Evolutionary conservation across 2,888 invertebrate species (phyloP).

Genomic region (Antitype chi): DNA sequence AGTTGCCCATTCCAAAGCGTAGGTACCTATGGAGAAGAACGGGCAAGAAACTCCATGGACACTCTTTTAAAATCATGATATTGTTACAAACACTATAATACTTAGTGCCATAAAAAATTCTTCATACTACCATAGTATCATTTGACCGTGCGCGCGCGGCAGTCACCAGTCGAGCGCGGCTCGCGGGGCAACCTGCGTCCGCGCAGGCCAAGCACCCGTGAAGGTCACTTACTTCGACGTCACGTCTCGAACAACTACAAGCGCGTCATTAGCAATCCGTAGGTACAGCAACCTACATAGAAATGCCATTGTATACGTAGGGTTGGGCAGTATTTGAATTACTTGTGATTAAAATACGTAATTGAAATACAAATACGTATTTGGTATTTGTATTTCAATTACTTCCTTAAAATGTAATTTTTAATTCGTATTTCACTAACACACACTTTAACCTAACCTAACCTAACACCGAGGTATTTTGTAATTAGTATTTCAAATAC

Average conservation of each 20-base stretch:
- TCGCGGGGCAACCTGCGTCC: slow-evolving; percentile 64
- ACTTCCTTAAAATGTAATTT: slow-evolving; percentile 11
- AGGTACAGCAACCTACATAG: slow-evolving; percentile 68
- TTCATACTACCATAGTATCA: slow-evolving; percentile 20
- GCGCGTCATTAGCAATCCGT: slow-evolving; percentile 65
- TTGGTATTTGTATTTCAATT: slow-evolving; percentile 32
- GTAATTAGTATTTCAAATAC: no score
- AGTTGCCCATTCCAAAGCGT: no score
- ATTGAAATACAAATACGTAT: slow-evolving; percentile 67
- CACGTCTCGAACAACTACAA: slow-evolving; percentile 76
- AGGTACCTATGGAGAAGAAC: no score
- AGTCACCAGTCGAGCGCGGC: slow-evolving; percentile 38
- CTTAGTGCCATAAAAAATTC: background rate
- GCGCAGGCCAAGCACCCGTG: slow-evolving; percentile 82
- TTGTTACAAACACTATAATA: no score
- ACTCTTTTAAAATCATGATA: no score
- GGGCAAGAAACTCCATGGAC: no score
- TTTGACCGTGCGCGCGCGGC: slow-evolving; percentile 47
- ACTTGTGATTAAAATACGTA: slow-evolving; percentile 72
- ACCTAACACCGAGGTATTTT: no score
- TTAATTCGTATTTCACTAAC: slow-evolving; percentile 17
- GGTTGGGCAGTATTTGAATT: slow-evolving; percentile 51
- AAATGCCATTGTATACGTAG: slow-evolving; percentile 66
- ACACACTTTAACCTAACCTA: no score
- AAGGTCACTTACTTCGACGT: slow-evolving; percentile 84